Evolutionary conservation across 2,888 invertebrate species (phyloP), one percentile per base, ranked within the genome.

Genomic region (Melanophora roralis): DNA sequence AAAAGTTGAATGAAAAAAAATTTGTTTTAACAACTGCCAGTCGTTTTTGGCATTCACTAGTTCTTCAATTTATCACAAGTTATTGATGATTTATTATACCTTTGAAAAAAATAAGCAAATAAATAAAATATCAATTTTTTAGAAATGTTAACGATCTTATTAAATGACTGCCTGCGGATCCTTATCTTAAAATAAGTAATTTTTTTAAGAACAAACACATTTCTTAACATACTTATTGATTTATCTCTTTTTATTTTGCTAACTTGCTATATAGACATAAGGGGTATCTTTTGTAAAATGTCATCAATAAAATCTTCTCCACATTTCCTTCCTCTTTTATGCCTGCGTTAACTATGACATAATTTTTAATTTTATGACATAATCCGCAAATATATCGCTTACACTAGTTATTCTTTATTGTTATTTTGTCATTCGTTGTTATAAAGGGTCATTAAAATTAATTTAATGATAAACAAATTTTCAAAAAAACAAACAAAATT

Each of bases 321-420:
- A 21, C 19, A 12, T n/a, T 3, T 21, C 7, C 14, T 5, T 27
- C 27, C 51, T 9, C 23, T 21, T 23, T 27, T 27, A 49, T 27
- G 11, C 19, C 19, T 19, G 21, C 19, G 23, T 27, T 21, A 16
- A 21, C 14, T 40, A 71, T 62, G 60, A 71, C 71, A 60, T 53
- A 71, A 62, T 71, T 51, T 36, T n/a, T n/a, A n/a, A 21, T 53
- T 40, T 36, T 19, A 73, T 73, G 73, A 73, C 73, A 73, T 57
- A 64, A 73, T 64, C 45, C 16, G 19, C 16, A 19, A 19, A 23
- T 47, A n/a, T n/a, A 27, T 6, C 6, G 32, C 21, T 59, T 14
- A 19, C 55, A 47, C 47, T 73, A 47, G 11, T 36, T 16, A 55
- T 55, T 55, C 3, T 16, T 55, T 43, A 55, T 34, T 19, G 45